Percentiles rank a stretch among this genome's conserved stretches.
Evolutionary conservation across 2,797 vertebrate genomes (phyloP).

Genomic region (Pachyuromys duprasi): DNA sequence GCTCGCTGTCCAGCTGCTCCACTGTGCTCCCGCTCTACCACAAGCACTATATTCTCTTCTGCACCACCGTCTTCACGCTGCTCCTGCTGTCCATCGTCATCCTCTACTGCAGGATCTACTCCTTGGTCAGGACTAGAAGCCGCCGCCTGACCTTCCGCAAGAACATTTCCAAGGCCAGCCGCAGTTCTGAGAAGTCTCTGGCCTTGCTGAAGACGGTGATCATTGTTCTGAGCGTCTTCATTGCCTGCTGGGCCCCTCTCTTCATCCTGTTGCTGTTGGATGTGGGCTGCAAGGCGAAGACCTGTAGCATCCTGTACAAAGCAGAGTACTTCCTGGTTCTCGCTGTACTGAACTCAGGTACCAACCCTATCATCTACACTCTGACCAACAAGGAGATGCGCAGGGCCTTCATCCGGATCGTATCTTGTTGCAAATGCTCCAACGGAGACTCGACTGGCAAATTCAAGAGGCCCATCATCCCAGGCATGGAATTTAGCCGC

Average conservation of each 20-base stretch:
- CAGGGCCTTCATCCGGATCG: constrained; percentile 94
- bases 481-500: constrained; percentile 95
- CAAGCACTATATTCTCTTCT: constrained; percentile 99
- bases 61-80: constrained; percentile 96
- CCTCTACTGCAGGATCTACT: constrained; percentile 96
- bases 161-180: constrained; percentile 92
- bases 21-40: constrained; percentile 98
- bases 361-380: constrained; percentile 98
- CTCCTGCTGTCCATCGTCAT: constrained; percentile 96
- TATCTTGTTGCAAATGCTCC: constrained; percentile 91
- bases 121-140: constrained; percentile 95
- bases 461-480: constrained; percentile 92
- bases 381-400: constrained; percentile 99
- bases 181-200: constrained; percentile 97
- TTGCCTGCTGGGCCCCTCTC: constrained; percentile 97
- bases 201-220: constrained; percentile 98
- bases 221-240: constrained; percentile 97
- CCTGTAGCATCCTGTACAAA: constrained; percentile 93
- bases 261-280: constrained; percentile 97
- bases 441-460: constrained; percentile 87
- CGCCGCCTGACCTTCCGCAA: constrained; percentile 96
- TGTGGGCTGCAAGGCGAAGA: constrained; percentile 93
- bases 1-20: constrained; percentile 91
- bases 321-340: constrained; percentile 97
- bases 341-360: constrained; percentile 97